These are phyloP conservation scores for Oreortyx pictus DNA, from an alignment of 2,797 vertebrate species.

Conservation along the genomic window DNA sequence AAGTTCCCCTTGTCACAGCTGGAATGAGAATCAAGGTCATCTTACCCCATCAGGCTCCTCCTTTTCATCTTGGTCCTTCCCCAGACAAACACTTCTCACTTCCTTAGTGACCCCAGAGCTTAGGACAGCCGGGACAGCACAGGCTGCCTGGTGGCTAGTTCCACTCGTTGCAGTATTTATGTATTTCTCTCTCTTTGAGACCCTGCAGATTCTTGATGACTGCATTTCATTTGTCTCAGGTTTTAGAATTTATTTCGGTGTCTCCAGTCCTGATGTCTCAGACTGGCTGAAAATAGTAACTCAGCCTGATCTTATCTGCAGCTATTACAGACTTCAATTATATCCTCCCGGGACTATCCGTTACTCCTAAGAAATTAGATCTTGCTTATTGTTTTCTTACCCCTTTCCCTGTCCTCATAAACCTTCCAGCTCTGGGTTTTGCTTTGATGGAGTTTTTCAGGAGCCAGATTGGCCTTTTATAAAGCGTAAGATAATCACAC, in stretches of 20 bases:
- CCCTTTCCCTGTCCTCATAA: constrained; percentile 57
- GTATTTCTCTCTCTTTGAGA: not conserved
- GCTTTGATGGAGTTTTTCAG: constrained; percentile 26
- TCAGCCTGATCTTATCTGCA: constrained; percentile 64
- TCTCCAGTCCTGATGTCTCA: constrained; percentile 60
- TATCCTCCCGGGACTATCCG: constrained; percentile 37
- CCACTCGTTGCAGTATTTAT: not conserved
- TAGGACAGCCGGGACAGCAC: not conserved
- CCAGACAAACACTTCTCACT: not conserved
- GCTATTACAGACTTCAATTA: constrained; percentile 46
- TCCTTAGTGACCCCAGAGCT: not conserved
- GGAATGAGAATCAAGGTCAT: not conserved
- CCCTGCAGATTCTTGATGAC: not conserved
- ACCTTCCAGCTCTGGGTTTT: not conserved
- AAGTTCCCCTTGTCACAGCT: not conserved
- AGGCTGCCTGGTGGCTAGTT: not conserved
- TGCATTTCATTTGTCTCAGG: constrained; percentile 47
- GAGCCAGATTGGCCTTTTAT: not conserved
- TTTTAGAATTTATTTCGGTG: constrained; percentile 53
- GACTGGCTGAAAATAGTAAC: constrained; percentile 57
- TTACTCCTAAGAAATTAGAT: constrained; percentile 66
- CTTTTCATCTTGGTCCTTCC: not conserved
- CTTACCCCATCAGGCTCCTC: not conserved
- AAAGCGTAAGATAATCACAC: not conserved
- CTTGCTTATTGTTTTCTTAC: constrained; percentile 49